Evolutionary conservation across 92 coral and sea anemone species (phyloP), one percentile per base, ranked within the genome.

Genomic region (Muricea muricata): DNA sequence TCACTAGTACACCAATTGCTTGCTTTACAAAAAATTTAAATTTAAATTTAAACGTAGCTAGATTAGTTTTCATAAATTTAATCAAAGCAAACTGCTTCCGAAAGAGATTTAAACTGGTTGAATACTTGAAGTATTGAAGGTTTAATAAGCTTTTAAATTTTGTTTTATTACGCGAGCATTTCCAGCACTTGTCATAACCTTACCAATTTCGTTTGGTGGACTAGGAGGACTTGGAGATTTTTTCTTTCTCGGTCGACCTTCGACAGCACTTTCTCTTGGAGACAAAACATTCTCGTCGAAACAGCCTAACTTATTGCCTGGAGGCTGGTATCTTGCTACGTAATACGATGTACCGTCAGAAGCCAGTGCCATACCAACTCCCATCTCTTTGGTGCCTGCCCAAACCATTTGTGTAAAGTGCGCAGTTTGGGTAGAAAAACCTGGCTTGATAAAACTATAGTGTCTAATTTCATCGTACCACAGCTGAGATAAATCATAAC

Each of bases 391-490:
- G 18, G 98, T 87, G 20, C 90, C 94, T 6, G 78, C 90, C 99
- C 99, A 97, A 10, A 94, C 91, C 18, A 97, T 56, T 83, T 97
- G 99, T 1, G 97, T 90, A 69, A 97, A 97, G 87, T 97, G 94
- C 13, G 91, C 98, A 23, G 98, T 97, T 70, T 92, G 92, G 14
- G 97, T 88, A 2, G 94, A 87, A 72, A 91, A 97, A 33, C 99
- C 99, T 1, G 98, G 98, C 48, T 78, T 92, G 6, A 87, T 90
- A 55, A 90, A 94, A 52, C 94, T 92, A 87, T 97, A 97, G 33
- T 93, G 92, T 74, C 92, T 91, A 29, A 92, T 91, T 70, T 97
- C 99, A 47, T 97, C 99, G 79, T 92, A 97, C 99, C 99, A 97
- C 92, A 93, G 72, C 84, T 97, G 98, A 0, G 97, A 84, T 34